Percentiles rank a stretch among this genome's conserved stretches.
These are phyloP conservation scores for Rhinatrema bivittatum DNA, from an alignment of 2,797 vertebrate species.

Conservation along the genomic window DNA sequence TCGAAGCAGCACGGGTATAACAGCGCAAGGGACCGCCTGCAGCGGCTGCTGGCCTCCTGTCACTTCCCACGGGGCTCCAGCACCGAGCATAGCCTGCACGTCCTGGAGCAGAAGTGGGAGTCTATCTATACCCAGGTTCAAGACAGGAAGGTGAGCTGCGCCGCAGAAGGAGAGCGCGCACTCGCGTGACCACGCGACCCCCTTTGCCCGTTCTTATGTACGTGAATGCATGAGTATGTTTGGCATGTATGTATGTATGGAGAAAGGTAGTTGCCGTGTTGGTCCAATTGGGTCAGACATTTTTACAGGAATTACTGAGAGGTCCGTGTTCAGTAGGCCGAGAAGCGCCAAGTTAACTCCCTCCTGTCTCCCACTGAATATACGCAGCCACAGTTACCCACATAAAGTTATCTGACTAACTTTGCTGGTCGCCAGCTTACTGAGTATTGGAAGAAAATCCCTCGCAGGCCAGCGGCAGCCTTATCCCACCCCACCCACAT, in stretches of 20 bases:
- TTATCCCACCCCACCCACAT: too few species aligned
- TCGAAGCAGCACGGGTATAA: slow-evolving; percentile 62
- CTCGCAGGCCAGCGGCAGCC: too few species aligned
- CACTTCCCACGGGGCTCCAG: slow-evolving; percentile 54
- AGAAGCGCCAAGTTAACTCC: too few species aligned
- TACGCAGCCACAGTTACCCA: too few species aligned
- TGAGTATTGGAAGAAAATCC: too few species aligned
- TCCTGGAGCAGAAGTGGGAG: slow-evolving; percentile 78
- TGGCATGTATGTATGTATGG: neutral
- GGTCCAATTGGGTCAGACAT: too few species aligned
- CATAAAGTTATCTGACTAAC: too few species aligned
- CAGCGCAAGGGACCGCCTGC: slow-evolving; percentile 59
- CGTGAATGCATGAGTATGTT: neutral
- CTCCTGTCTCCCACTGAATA: too few species aligned
- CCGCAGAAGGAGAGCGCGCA: rapidly evolving
- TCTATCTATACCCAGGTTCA: slow-evolving; percentile 65
- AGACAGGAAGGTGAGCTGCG: slow-evolving; percentile 65
- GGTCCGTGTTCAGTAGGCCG: too few species aligned
- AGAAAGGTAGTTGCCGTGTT: too few species aligned
- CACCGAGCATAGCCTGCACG: slow-evolving; percentile 68
- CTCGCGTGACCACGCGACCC: neutral
- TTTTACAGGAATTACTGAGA: too few species aligned
- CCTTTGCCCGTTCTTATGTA: neutral
- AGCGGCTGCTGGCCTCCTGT: slow-evolving; percentile 60
- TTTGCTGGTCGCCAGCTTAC: too few species aligned